Base-by-base conservation (phyloP, 2,113 vertebrate genomes). In the Trematomus loennbergii region DNA sequence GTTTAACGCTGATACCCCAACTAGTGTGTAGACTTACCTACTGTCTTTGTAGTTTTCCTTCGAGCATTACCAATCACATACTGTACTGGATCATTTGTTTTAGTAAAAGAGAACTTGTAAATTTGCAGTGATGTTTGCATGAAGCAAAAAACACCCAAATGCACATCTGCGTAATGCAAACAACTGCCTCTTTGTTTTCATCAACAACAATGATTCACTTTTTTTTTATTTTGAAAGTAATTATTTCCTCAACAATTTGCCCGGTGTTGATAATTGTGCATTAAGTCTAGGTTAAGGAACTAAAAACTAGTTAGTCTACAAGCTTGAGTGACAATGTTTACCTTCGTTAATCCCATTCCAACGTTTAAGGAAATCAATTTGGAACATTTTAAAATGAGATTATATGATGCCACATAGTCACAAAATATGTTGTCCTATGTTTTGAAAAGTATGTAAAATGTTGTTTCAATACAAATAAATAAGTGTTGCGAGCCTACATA, bases 71-170 rank as follows among this genome's bases (percentile, higher is more conserved):
- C 10, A 65, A 10, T 40, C 66, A 54, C 20, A 13, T 18, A 3
- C 46, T 67, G 36, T 22, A n/a, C n/a, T n/a, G 15, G 52, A 1
- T 60, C 17, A 46, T 72, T 66, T 66, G 40, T 57, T 69, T 40
- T 70, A 60, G 12, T 52, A 40, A 58, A 40, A 3, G 49, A 77
- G 50, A 62, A 67, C 53, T 76, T 80, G 67, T 22, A 76, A 79
- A 84, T 52, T 5, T 36, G 36, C 4, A 18, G 8, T 82, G 53
- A 36, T 4, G 29, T 80, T 76, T 84, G 77, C 82, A 80, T 80
- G 40, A 55, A 72, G 48, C n/a, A 52, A 17, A 71, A 71, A 29
- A 68, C 61, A 29, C 13, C 67, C 62, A 60, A n/a, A 55, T 48
- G 3, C 36, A 53, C 43, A 65, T 36, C 29, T 52, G 57, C 45